These are phyloP conservation scores for Thaumatotibia leucotreta DNA, from an alignment of 1,140 invertebrate species.

Conservation along the genomic window DNA sequence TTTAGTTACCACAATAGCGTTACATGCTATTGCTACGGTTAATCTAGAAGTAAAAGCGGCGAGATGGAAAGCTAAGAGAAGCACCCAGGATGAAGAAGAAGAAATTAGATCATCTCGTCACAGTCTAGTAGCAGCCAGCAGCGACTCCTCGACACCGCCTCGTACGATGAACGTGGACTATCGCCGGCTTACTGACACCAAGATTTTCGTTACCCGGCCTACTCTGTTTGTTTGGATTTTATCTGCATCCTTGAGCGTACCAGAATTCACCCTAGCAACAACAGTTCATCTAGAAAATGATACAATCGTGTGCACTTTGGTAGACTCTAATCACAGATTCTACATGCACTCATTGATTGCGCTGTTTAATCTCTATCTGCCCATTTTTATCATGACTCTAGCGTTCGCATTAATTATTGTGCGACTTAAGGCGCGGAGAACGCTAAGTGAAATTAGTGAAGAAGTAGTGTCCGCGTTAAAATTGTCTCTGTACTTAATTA, in stretches of 20 bases:
- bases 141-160: conserved; percentile 59
- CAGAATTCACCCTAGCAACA: conserved; percentile 70
- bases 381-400: conserved; percentile 46
- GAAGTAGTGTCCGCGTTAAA: conserved; percentile 55
- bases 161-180: conserved; percentile 72
- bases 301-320: conserved; percentile 51
- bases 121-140: conserved; percentile 66
- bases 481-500: conserved; percentile 61
- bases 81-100: conserved; percentile 66
- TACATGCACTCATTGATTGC: conserved; percentile 64
- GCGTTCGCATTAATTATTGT: conserved; percentile 41
- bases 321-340: conserved; percentile 54
- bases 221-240: conserved; percentile 76
- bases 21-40: conserved; percentile 76
- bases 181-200: conserved; percentile 47
- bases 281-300: conserved; percentile 45
- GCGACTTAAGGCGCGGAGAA: conserved; percentile 50
- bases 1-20: conserved; percentile 70
- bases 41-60: conserved; percentile 65
- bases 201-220: conserved; percentile 70
- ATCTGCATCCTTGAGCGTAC: conserved; percentile 75
- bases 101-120: conserved; percentile 71
- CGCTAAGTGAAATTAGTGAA: conserved; percentile 30
- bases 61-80: conserved; percentile 48
- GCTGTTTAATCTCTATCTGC: conserved; percentile 64